phyloP scores from a whole-genome alignment of 2,797 vertebrate genomes.

The Tiaroga cobitis region DNA sequence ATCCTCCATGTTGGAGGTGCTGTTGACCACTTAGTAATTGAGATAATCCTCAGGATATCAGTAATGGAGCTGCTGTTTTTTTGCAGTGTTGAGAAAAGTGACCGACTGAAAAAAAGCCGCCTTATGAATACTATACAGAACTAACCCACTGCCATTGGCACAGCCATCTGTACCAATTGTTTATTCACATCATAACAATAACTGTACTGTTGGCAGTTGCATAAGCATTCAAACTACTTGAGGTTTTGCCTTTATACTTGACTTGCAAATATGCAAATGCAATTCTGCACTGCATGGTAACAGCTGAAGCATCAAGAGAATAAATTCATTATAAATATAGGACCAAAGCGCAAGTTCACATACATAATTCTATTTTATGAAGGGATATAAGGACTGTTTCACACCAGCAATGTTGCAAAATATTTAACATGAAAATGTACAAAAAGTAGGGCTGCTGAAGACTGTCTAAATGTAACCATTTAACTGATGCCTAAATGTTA shows the following conservation, averaged over 20 bases:
- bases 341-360: slow-evolving; percentile 21
- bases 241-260: slow-evolving; percentile 36
- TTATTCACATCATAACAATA: not conserved
- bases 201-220: slow-evolving; percentile 10
- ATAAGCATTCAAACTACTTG: slow-evolving; percentile 17
- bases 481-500: not conserved
- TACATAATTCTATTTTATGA: not conserved
- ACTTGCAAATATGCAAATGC: slow-evolving; percentile 40
- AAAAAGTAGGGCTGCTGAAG: slow-evolving; percentile 11
- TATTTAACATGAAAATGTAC: not conserved
- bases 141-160: slow-evolving; percentile 14
- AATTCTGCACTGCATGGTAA: slow-evolving; percentile 40
- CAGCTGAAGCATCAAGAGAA: slow-evolving; percentile 28
- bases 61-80: slow-evolving; percentile 11
- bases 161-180: slow-evolving; percentile 5
- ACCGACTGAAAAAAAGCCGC: not conserved
- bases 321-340: not conserved
- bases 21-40: not conserved
- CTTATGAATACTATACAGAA: slow-evolving; percentile 13
- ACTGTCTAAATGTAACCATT: slow-evolving; percentile 11
- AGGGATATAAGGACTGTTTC: not conserved
- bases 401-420: slow-evolving; percentile 19
- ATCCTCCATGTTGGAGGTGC: slow-evolving; percentile 30
- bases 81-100: not conserved
- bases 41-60: slow-evolving; percentile 13